Base-by-base conservation (phyloP, 1,140 invertebrate species). In the Euschistus heros region DNA sequence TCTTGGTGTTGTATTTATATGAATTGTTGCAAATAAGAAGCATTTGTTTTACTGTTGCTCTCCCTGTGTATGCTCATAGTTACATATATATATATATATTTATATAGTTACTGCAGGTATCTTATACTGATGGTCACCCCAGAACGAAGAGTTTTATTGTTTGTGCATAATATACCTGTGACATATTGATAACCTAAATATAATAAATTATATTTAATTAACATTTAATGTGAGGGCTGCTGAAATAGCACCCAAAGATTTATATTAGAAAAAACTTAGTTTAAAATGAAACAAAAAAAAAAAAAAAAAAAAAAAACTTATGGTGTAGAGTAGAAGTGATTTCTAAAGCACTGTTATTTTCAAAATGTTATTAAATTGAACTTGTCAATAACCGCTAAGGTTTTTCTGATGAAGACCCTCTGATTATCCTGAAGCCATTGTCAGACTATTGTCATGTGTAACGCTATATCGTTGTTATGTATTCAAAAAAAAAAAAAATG, bases 1-100 rank as follows among this genome's bases (percentile, higher is more conserved):
- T 66, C 64, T 66, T 44, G 64, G 64, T 66, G 64, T 66, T 61
- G 64, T 66, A 66, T 66, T 60, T 66, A 61, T 61, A 59, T 61
- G 61, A 66, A 57, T 47, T 57, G 42, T 66, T 61, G 61, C 55
- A 54, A 52, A 54, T 47, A 52, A 44, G 54, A 54, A 63, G 22
- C 17, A 24, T 54, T 64, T 64, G 33, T 37, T 37, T 37, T 37
- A 37, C 33, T 37, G 33, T 37, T 37, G 33, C 33, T 37, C 33
- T 37, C 33, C 33, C 33, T 37, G 33, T 62, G 61, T 62, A 47
- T 62, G 61, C 61, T 62, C 61, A 62, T 62, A 62, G 61, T 62
- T 46, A 37, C 33, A 37, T 37, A 37, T 37, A 37, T 37, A 37
- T 37, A 37, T 37, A 37, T 37, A 37, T 37, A 10, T 37, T 10